These are phyloP conservation scores for Aleiodes leptofemur DNA, from an alignment of 2,888 invertebrate genomes.

Conservation along the genomic window DNA sequence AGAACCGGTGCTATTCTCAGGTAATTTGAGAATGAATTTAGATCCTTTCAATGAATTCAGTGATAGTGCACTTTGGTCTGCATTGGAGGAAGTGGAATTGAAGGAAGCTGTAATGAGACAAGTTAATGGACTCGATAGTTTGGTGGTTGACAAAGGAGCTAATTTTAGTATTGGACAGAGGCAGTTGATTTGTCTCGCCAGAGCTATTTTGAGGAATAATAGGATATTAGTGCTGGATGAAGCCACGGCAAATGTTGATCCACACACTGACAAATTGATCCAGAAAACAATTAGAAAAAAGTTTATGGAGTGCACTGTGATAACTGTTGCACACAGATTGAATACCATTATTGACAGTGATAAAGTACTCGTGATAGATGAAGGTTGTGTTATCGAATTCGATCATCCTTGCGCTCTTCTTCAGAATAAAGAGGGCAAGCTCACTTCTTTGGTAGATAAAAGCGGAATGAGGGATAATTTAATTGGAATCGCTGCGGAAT, in stretches of 20 bases:
- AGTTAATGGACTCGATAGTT: constrained; percentile 80
- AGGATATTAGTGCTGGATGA: constrained; percentile 92
- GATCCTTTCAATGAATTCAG: constrained; percentile 91
- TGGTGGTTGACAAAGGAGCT: constrained; percentile 79
- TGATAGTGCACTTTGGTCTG: constrained; percentile 88
- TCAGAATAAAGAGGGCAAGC: too few species aligned
- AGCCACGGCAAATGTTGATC: constrained; percentile 95
- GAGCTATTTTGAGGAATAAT: constrained; percentile 76
- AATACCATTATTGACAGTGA: constrained; percentile 82
- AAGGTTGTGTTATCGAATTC: constrained; percentile 67
- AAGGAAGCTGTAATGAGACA: constrained; percentile 80
- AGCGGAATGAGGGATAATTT: too few species aligned
- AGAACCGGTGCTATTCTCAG: constrained; percentile 77
- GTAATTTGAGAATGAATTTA: constrained; percentile 87
- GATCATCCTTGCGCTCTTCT: too few species aligned
- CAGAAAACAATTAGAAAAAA: constrained; percentile 64
- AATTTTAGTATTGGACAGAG: too few species aligned
- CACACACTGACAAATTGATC: constrained; percentile 79
- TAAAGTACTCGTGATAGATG: constrained; percentile 78
- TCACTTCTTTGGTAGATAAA: too few species aligned
- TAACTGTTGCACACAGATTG: constrained; percentile 80
- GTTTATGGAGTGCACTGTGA: constrained; percentile 78
- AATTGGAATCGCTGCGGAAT: too few species aligned
- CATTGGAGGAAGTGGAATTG: constrained; percentile 85
- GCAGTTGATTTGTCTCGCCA: too few species aligned